Evolutionary conservation across 2,797 vertebrate genomes (phyloP).

Genomic region (Huso huso): DNA sequence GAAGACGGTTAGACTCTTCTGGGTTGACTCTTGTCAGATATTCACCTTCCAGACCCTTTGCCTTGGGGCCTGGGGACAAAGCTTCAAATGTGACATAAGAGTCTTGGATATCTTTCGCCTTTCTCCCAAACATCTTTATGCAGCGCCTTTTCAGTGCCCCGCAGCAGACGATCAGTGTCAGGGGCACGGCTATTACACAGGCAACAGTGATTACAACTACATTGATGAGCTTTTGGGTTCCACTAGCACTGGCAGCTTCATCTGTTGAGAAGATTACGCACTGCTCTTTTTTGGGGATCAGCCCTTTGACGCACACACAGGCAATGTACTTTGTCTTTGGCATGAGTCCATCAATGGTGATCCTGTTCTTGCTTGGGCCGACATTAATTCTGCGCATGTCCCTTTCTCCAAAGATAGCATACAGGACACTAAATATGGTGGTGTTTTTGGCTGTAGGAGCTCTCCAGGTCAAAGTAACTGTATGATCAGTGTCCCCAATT

Average conservation of each 20-base stretch:
- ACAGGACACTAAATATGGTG: slow-evolving; percentile 81
- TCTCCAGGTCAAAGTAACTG: slow-evolving; percentile 85
- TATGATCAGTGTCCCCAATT: slow-evolving; percentile 84
- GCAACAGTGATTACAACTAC: slow-evolving; percentile 91
- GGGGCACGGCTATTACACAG: slow-evolving; percentile 81
- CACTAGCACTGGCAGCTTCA: slow-evolving; percentile 78
- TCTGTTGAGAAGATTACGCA: slow-evolving; percentile 96
- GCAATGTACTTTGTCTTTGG: slow-evolving; percentile 91
- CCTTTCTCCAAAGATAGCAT: slow-evolving; percentile 80
- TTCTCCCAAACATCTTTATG: slow-evolving; percentile 59
- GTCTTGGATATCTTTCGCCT: slow-evolving; percentile 70
- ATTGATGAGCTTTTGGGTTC: slow-evolving; percentile 93
- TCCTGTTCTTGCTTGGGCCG: slow-evolving; percentile 71
- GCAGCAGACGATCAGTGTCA: slow-evolving; percentile 87
- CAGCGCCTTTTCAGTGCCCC: slow-evolving; percentile 80
- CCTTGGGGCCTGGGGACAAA: slow-evolving; percentile 56
- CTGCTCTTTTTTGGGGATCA: slow-evolving; percentile 87
- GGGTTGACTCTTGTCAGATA: slow-evolving; percentile 68
- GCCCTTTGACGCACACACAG: slow-evolving; percentile 81
- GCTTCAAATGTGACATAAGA: slow-evolving; percentile 86
- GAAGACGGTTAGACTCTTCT: slow-evolving; percentile 80
- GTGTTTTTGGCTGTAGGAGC: slow-evolving; percentile 70
- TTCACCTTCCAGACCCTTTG: slow-evolving; percentile 62
- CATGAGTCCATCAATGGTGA: slow-evolving; percentile 75
- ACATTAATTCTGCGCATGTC: slow-evolving; percentile 80